Evolutionary conservation across 2,888 invertebrate genomes (phyloP), one percentile per base, ranked within the genome.

Genomic region (Tanytarsus gracilentus): DNA sequence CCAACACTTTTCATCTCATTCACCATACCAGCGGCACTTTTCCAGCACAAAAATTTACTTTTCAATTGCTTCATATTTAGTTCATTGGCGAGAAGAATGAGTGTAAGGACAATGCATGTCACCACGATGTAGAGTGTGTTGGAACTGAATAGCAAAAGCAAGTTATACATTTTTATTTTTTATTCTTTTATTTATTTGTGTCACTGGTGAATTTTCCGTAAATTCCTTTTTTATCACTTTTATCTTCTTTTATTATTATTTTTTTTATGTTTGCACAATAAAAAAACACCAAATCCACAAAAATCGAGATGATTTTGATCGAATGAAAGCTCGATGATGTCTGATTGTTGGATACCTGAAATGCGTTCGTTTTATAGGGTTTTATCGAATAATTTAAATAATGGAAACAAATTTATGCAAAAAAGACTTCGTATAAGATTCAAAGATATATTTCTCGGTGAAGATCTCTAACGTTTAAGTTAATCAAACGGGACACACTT

Each of bases 71-170:
- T 62, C 23, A 61, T 36, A 30, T 61, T 50, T 44, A 62, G 56
- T 50, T 64, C 63, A 39, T 55, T 59, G 11, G 62, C 55, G 14
- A 64, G 36, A 58, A 64, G 61, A 26, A 64, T 48, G 51, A 64
- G 30, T 26, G 64, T 61, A 23, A 63, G 53, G n/a, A 64, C 36
- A 14, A 61, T 59, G 61, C 62, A 64, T 21, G 62, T 63, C 55
- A 65, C 51, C 27, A 65, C 39, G 40, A 65, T 64, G 51, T 65
- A 64, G 11, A 65, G 40, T 36, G 65, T 65, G 50, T 65, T 64
- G n/a, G 64, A 64, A 62, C 64, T 65, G 25, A 65, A 55, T 16
- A 64, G 48, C 27, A 61, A 61, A 9, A 65, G 40, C 16, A 61
- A 48, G n/a, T 27, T 21, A 27, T 27, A 44, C 58, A 58, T 58